These are phyloP conservation scores for Isotomurus palustris DNA, from an alignment of 2,888 invertebrate species.

Conservation along the genomic window DNA sequence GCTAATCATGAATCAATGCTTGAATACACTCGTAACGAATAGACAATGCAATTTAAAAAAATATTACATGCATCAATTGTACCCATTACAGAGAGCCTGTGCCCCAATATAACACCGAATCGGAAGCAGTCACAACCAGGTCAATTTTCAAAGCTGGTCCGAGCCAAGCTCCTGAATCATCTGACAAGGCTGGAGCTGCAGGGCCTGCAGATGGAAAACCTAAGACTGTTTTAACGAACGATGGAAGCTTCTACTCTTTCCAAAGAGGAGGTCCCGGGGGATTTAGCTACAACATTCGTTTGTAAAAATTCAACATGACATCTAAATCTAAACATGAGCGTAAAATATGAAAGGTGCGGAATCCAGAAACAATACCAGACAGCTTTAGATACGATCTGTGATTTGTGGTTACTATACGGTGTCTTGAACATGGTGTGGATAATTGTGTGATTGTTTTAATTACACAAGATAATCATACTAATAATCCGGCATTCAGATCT, in stretches of 20 bases:
- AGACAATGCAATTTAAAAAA: not conserved
- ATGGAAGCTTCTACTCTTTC: slow-evolving; percentile 58
- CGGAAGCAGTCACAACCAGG: slow-evolving; percentile 39
- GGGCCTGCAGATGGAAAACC: not conserved
- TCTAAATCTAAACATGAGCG: not conserved
- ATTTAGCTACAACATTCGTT: slow-evolving; percentile 44
- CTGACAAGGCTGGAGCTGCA: not conserved
- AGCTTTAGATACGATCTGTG: too few species aligned
- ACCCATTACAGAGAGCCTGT: slow-evolving; percentile 39
- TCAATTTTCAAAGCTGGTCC: slow-evolving; percentile 41
- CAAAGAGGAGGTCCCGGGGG: slow-evolving; percentile 46
- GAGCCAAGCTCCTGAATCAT: slow-evolving; percentile 18
- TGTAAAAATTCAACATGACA: slow-evolving; percentile 20
- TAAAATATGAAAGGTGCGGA: not conserved
- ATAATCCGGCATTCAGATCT: too few species aligned
- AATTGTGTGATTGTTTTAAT: too few species aligned
- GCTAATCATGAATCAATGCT: too few species aligned
- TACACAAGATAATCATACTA: too few species aligned
- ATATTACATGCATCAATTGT: not conserved
- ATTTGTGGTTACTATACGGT: not conserved
- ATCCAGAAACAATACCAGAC: not conserved
- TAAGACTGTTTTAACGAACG: slow-evolving; percentile 6
- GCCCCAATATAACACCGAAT: slow-evolving; percentile 44
- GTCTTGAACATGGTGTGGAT: not conserved
- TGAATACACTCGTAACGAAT: too few species aligned